These are phyloP conservation scores for Nomada lathburiana DNA, from an alignment of 2,888 invertebrate species.

Conservation along the genomic window DNA sequence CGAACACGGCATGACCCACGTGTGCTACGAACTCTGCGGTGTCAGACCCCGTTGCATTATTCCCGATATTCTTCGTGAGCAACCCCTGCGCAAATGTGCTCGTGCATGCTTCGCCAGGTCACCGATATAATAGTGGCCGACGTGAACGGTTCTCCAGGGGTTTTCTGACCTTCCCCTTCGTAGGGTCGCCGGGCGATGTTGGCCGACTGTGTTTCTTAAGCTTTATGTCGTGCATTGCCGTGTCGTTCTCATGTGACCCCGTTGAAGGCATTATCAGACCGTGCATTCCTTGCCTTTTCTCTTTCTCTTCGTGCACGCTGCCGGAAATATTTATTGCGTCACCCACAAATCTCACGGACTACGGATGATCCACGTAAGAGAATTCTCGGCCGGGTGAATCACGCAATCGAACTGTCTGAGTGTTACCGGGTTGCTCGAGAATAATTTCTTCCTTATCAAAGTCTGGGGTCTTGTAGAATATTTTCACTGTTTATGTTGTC, in stretches of 20 bases:
- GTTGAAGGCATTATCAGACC: conserved; percentile 44
- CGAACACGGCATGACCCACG: conserved; percentile 64
- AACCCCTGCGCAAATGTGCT: conserved; percentile 71
- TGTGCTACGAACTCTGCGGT: conserved; percentile 65
- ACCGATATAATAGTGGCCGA: conserved; percentile 76
- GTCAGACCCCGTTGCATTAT: conserved; percentile 36
- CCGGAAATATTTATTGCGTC: background rate
- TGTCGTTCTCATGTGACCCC: conserved; percentile 43
- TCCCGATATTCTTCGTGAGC: conserved; percentile 68
- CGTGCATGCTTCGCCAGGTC: conserved; percentile 71
- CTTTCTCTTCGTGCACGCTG: background rate
- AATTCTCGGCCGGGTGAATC: too few species aligned
- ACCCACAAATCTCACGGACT: background rate
- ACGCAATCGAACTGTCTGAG: too few species aligned
- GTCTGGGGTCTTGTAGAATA: too few species aligned
- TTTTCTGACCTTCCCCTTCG: conserved; percentile 74
- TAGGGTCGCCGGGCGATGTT: conserved; percentile 60
- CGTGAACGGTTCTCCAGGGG: conserved; percentile 74
- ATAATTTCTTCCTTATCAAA: too few species aligned
- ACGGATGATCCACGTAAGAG: too few species aligned
- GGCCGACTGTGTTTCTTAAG: conserved; percentile 48
- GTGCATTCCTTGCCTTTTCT: conserved; percentile 15
- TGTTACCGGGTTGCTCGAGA: too few species aligned
- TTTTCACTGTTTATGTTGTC: too few species aligned
- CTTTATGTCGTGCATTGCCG: conserved; percentile 44